Percentiles rank a stretch among this genome's conserved stretches.
These are phyloP conservation scores for Pollenia amentaria DNA, from an alignment of 2,888 invertebrate genomes.

Conservation along the genomic window DNA sequence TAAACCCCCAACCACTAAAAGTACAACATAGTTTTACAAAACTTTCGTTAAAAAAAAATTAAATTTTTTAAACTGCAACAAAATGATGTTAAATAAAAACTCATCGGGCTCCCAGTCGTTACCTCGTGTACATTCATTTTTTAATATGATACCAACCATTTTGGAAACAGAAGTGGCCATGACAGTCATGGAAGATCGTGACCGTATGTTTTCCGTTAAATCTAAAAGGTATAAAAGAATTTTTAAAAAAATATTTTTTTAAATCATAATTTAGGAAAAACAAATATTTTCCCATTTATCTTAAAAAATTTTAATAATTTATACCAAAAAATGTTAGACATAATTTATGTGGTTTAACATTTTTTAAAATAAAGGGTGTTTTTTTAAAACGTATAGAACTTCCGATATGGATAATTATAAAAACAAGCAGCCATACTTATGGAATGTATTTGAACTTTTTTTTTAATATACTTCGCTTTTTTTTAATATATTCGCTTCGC, in stretches of 20 bases:
- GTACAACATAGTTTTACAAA: slow-evolving; percentile 44
- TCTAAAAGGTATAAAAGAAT: slow-evolving; percentile 81
- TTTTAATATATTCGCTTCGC: too few relatives aligned
- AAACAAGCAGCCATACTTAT: too few relatives aligned
- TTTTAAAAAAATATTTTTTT: not conserved
- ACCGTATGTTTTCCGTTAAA: slow-evolving; percentile 83
- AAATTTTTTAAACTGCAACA: slow-evolving; percentile 24
- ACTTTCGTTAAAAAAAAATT: not conserved
- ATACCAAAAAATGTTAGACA: not conserved
- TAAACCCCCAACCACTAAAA: not conserved
- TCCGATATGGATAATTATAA: too few relatives aligned
- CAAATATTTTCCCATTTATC: not conserved
- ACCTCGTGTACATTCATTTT: slow-evolving; percentile 82
- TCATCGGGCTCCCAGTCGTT: slow-evolving; percentile 80
- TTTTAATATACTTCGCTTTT: too few relatives aligned
- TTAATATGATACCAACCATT: slow-evolving; percentile 83
- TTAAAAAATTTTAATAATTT: not conserved
- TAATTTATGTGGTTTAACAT: not conserved
- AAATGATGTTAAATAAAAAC: slow-evolving; percentile 80
- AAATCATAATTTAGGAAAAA: slow-evolving; percentile 25
- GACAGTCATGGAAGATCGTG: slow-evolving; percentile 82
- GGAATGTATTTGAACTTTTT: too few relatives aligned
- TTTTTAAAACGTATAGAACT: too few relatives aligned
- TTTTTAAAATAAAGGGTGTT: not conserved
- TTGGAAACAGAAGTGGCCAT: slow-evolving; percentile 83